Evolutionary conservation across 1,140 invertebrate species (phyloP).

Genomic region (Agrilus planipennis): DNA sequence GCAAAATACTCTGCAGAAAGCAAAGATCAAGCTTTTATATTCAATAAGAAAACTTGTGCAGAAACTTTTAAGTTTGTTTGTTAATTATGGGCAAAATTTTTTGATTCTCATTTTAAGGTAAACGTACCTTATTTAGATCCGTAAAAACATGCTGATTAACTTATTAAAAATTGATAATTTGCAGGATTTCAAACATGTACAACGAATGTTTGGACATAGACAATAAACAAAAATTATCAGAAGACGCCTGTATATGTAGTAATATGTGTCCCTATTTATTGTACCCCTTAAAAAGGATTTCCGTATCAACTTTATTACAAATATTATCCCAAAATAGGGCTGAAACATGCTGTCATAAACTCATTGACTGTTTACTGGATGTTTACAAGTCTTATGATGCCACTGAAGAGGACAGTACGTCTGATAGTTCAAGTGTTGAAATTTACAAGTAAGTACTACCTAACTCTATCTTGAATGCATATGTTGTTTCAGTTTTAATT

Average conservation of each 20-base stretch:
- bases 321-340: slow-evolving; percentile 37
- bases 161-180: slow-evolving; percentile 1
- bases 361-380: slow-evolving; percentile 38
- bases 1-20: slow-evolving; percentile 22
- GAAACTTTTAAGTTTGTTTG: slow-evolving; percentile 24
- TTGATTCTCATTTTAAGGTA: slow-evolving; percentile 26
- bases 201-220: slow-evolving; percentile 21
- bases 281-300: slow-evolving; percentile 40
- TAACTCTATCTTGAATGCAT: not conserved
- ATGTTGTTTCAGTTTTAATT: not conserved
- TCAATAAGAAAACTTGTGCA: slow-evolving; percentile 25
- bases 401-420: slow-evolving; percentile 33
- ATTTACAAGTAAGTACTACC: slow-evolving; percentile 35
- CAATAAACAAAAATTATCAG: slow-evolving; percentile 20
- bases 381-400: slow-evolving; percentile 29
- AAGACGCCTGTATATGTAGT: slow-evolving; percentile 32
- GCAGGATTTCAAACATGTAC: slow-evolving; percentile 13
- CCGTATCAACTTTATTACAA: slow-evolving; percentile 41
- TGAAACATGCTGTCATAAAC: slow-evolving; percentile 38
- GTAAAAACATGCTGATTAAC: no score
- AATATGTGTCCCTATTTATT: slow-evolving; percentile 46
- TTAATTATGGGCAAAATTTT: slow-evolving; percentile 25
- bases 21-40: slow-evolving; percentile 27
- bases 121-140: slow-evolving; percentile 5
- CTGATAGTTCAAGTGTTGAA: slow-evolving; percentile 42